These are phyloP conservation scores for Phalera bucephala DNA, from an alignment of 2,888 invertebrate species.

Conservation along the genomic window DNA sequence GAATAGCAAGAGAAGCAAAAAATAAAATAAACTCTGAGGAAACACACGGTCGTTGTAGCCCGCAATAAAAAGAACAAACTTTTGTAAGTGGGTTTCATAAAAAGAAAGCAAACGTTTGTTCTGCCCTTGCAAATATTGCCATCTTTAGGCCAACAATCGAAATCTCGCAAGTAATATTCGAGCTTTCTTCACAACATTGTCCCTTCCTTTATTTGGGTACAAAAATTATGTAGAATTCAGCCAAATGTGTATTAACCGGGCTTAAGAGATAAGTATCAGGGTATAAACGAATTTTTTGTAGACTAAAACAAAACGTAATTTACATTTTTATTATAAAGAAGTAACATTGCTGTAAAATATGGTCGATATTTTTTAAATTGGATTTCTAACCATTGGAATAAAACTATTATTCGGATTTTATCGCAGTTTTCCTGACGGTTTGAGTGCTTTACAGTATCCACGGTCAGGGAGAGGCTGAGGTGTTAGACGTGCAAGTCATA, in stretches of 20 bases:
- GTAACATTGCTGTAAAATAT: no score
- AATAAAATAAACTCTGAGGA: constrained; percentile 24
- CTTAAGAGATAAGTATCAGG: no score
- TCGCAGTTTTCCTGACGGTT: no score
- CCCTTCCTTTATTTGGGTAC: constrained; percentile 12
- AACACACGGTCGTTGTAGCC: constrained; percentile 37
- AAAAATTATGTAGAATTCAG: constrained; percentile 26
- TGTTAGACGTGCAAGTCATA: no score
- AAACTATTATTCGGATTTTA: no score
- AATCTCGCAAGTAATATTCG: constrained; percentile 35
- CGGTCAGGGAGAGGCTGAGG: no score
- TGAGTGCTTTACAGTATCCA: no score
- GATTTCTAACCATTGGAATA: no score
- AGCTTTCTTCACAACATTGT: constrained; percentile 30
- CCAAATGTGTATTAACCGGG: constrained; percentile 14
- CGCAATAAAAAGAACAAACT: constrained; percentile 47
- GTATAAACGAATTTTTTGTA: no score
- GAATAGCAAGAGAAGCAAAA: constrained; percentile 9
- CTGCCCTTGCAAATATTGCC: constrained; percentile 47
- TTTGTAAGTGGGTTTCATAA: constrained; percentile 46
- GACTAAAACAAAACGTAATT: no score
- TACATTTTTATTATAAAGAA: no score
- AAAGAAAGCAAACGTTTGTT: constrained; percentile 50
- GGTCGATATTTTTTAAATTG: no score
- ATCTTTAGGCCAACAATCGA: constrained; percentile 38